Base-by-base conservation (phyloP, 2,113 vertebrate species). In the Scartelaos histophorus region DNA sequence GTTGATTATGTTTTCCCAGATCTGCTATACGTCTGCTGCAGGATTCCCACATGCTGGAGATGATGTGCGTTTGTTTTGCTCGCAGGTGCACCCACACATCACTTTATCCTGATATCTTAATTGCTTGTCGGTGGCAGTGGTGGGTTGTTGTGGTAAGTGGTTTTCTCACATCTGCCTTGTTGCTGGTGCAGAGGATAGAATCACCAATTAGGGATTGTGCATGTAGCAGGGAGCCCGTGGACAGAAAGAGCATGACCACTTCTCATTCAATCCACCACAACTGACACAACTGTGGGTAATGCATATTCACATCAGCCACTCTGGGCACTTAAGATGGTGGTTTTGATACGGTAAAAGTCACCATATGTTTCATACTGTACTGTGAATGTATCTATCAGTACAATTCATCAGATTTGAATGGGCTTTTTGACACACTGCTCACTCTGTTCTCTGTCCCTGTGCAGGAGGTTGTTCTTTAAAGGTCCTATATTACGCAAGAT, bases 281-380 rank as follows among this genome's bases (percentile, higher is more conserved):
- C 58, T 82, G 79, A 76, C 72, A 68, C 29, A 69, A 34, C 70
- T 61, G 64, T 43, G 9, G 68, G 69, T 81, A 72, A 83, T 79
- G 73, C 74, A 80, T 9, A 3, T 81, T 89, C 78, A 81, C 72
- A 79, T 73, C 56, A 78, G 73, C 70, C n/a, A 3, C 78, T 78
- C 38, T 82, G 54, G 84, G 82, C 76, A 78, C 79, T 86, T 85
- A 51, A 80, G 78, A 76, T 77, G 81, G 75, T 74, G 67, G 69
- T 15, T 13, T 25, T 24, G 22, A 58, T 22, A 58, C 1, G 24
- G 22, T 22, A 54, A 54, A 54, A n/a, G 19, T 17, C 19, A 5
- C 51, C 19, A 38, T 38, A 38, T 38, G 35, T 38, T 38, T 38
- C 35, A 9, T 11, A 25, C 66, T 70, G 45, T 70, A 80, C 24